A percentile compares a stretch with the other conserved stretches of the same genome.
Conservation (phyloP, 2,797 vertebrate species). For the Sorex maritimensis region DNA sequence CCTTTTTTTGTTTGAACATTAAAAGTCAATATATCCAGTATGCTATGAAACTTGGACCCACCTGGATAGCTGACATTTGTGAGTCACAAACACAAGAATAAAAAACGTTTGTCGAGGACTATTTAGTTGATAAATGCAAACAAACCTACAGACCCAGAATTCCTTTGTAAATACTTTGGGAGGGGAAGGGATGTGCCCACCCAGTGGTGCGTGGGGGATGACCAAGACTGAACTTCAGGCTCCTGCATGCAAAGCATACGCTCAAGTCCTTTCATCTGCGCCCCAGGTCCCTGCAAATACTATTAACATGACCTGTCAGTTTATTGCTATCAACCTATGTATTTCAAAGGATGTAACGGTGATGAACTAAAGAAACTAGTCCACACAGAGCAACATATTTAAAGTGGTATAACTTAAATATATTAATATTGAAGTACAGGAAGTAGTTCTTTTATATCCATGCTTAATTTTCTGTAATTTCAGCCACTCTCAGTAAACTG, state of each 20-base stretch:
- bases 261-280: too few relatives aligned
- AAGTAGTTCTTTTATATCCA: neutral
- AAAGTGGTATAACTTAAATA: constrained; percentile 17
- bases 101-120: constrained; percentile 37
- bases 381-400: constrained; percentile 41
- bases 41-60: constrained; percentile 15
- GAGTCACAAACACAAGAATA: constrained; percentile 63
- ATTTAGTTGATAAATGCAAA: constrained; percentile 50
- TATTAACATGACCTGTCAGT: constrained; percentile 1
- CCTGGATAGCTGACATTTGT: constrained; percentile 35
- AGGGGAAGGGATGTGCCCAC: too few relatives aligned
- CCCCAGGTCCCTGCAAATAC: neutral
- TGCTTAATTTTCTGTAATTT: neutral
- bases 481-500: neutral
- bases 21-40: constrained; percentile 43
- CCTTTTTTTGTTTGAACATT: constrained; percentile 59
- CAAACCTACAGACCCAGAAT: constrained; percentile 20
- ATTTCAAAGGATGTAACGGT: constrained; percentile 43
- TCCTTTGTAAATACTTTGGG: constrained; percentile 2
- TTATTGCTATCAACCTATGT: constrained; percentile 40
- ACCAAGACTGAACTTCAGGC: too few relatives aligned
- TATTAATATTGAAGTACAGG: neutral
- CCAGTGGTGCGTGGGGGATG: too few relatives aligned
- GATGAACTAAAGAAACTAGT: constrained; percentile 24
- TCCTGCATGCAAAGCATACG: too few relatives aligned